phyloP scores from a whole-genome alignment of 1,140 invertebrate species.

The Coelopa frigida region DNA sequence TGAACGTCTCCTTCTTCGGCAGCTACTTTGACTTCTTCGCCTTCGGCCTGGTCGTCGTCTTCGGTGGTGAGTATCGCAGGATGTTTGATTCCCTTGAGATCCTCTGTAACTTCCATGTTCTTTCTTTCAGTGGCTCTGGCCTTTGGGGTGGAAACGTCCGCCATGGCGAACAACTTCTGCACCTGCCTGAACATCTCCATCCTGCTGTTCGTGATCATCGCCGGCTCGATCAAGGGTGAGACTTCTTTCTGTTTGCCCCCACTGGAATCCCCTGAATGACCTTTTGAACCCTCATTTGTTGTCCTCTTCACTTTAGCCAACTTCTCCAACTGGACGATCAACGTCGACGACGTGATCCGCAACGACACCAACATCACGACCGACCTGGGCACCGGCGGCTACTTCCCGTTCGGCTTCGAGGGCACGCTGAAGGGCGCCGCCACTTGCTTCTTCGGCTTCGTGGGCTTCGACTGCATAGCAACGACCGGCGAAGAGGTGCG shows the following conservation, averaged over 20 bases:
- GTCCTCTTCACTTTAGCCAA: slow-evolving; percentile 17
- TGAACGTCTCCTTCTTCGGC: slow-evolving; percentile 52
- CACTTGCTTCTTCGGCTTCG: slow-evolving; percentile 93
- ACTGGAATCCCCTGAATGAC: too few relatives aligned
- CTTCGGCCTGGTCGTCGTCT: slow-evolving; percentile 52
- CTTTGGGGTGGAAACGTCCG: slow-evolving; percentile 78
- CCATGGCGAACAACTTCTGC: slow-evolving; percentile 75
- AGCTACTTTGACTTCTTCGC: slow-evolving; percentile 64
- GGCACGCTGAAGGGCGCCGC: slow-evolving; percentile 72
- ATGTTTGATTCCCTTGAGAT: too few relatives aligned
- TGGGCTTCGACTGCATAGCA: slow-evolving; percentile 87
- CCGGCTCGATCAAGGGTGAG: slow-evolving; percentile 66
- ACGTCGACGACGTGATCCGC: slow-evolving; percentile 22
- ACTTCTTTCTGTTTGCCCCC: too few relatives aligned
- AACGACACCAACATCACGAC: slow-evolving; percentile 12
- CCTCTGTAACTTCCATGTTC: neutral
- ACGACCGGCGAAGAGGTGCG: slow-evolving; percentile 64
- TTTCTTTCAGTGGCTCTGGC: slow-evolving; percentile 50
- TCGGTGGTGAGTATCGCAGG: slow-evolving; percentile 50
- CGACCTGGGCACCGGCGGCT: slow-evolving; percentile 51
- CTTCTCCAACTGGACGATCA: slow-evolving; percentile 20
- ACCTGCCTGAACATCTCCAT: slow-evolving; percentile 78
- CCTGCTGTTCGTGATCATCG: slow-evolving; percentile 73
- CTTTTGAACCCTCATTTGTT: too few relatives aligned
- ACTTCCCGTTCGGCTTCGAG: slow-evolving; percentile 59